Percentiles rank a stretch among this genome's conserved stretches.
phyloP scores from a whole-genome alignment of 2,888 invertebrate species.

The Sminthurinus aureus region DNA sequence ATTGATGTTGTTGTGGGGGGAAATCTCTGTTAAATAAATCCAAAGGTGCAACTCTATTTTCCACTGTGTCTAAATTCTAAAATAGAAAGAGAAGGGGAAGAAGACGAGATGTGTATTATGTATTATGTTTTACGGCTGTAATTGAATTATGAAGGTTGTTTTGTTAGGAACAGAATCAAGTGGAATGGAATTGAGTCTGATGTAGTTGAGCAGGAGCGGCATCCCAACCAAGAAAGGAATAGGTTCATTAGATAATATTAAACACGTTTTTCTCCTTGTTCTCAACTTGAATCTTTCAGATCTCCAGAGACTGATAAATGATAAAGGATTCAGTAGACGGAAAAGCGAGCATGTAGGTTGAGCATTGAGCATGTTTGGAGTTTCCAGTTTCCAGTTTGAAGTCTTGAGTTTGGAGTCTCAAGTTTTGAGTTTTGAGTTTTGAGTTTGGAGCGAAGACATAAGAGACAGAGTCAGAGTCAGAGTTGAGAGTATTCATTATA shows the following conservation, averaged over 20 bases:
- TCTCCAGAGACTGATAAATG: neutral
- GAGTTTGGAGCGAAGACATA: neutral
- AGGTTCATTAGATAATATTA: neutral
- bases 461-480: neutral
- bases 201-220: neutral
- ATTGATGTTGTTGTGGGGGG: too few relatives aligned
- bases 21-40: too few relatives aligned
- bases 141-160: neutral
- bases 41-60: too few relatives aligned
- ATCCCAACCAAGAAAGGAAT: neutral
- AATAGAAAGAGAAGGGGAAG: neutral
- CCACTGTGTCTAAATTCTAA: too few relatives aligned
- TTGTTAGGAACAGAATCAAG: neutral
- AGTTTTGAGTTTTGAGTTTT: too few relatives aligned
- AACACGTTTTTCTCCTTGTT: neutral
- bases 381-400: too few relatives aligned
- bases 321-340: neutral
- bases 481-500: slow-evolving; percentile 28
- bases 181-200: neutral
- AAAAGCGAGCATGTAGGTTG: neutral
- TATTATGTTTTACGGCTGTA: too few relatives aligned
- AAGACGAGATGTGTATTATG: neutral
- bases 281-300: neutral
- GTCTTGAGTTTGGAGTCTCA: too few relatives aligned
- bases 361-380: neutral